phyloP scores from a whole-genome alignment of 2,113 vertebrate genomes.

The Callithrix jacchus region DNA sequence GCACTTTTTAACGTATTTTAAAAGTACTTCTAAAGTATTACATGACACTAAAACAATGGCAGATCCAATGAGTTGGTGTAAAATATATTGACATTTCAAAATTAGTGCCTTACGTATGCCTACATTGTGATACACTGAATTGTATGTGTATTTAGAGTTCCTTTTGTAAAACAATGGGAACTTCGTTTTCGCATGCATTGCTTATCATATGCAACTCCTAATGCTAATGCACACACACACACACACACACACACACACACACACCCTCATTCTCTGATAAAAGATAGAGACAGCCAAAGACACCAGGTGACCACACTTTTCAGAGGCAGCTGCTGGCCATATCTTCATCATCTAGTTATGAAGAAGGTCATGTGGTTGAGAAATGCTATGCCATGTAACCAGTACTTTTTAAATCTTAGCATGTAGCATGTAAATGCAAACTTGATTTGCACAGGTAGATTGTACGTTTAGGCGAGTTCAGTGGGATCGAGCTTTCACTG shows the following conservation, averaged over 20 bases:
- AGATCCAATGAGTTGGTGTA: neutral
- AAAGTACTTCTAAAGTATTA: neutral
- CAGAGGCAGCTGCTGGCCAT: rapidly evolving
- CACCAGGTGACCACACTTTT: neutral
- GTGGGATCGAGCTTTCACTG: slow-evolving; percentile 45
- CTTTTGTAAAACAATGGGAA: neutral
- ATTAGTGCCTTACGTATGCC: neutral
- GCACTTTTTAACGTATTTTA: neutral
- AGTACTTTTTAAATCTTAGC: neutral
- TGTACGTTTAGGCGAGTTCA: slow-evolving; percentile 61
- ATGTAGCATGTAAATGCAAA: neutral
- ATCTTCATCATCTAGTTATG: rapidly evolving
- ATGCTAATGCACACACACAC: too few species aligned
- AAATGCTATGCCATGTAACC: rapidly evolving
- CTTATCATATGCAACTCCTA: too few species aligned
- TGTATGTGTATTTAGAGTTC: neutral
- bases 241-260: too few species aligned
- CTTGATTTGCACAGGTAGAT: slow-evolving; percentile 16
- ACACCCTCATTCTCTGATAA: neutral
- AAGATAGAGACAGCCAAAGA: neutral
- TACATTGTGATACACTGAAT: neutral
- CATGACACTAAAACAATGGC: neutral
- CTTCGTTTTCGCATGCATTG: rapidly evolving
- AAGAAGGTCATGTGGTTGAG: rapidly evolving
- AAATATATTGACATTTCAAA: neutral